Evolutionary conservation across 2,113 vertebrate genomes (phyloP), one percentile per base, ranked within the genome.

Genomic region (Burhinus oedicnemus): DNA sequence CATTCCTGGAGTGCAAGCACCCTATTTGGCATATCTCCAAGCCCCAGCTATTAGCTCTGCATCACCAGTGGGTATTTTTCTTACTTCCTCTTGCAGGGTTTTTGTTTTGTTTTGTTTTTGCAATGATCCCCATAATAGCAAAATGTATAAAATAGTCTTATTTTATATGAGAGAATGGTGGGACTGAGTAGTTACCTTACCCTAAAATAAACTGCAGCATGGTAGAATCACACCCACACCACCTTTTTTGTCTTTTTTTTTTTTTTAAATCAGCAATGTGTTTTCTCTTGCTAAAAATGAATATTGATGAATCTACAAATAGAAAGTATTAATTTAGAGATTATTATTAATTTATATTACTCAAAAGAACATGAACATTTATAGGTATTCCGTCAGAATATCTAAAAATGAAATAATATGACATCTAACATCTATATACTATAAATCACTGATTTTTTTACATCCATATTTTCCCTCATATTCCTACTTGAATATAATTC

Each of bases 401-500:
- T 93, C 71, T 96, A 90, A 95, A 96, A 93, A 84, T 71, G 38
- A 90, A 93, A 93, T 88, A 94, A 93, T 87, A 92, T 0, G 15
- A 83, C 82, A 72, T 90, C 90, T 89, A 97, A 86, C 70, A 94
- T 55, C 51, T 81, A 94, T 83, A 88, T 95, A 91, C 45, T 61
- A 95, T 87, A 98, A 78, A 96, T 94, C 94, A 95, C 71, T 93
- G 78, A 68, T 87, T 83, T 72, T 95, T 92, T 90, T 87, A 96
- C 69, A 97, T 95, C 95, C 47, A 77, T 54, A 77, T 90, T 96
- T 95, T 87, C 71, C 64, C 75, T 95, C 80, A 83, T 91, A 87
- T 88, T 80, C 61, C 96, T 95, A 96, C 74, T 91, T 95, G 87
- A 97, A 97, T 89, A 97, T 95, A 96, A 87, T 93, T 97, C 92